Conservation (phyloP, 2,797 vertebrate genomes). For the Mareca strepera region DNA sequence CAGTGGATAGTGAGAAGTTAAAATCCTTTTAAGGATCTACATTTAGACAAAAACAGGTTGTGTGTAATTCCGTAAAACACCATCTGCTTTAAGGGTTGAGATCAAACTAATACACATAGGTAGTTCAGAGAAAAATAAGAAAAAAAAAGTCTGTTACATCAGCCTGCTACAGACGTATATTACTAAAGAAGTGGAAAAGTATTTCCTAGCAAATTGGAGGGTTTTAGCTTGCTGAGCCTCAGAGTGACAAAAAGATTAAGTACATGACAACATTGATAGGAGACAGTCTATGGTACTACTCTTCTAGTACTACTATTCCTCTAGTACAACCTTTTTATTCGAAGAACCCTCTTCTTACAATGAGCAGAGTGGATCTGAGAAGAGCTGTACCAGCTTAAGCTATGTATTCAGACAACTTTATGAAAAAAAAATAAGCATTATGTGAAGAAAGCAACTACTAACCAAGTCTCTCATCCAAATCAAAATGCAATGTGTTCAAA, state of each 20-base stretch:
- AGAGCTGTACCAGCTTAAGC: background rate
- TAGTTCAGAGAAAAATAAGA: background rate
- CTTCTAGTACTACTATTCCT: background rate
- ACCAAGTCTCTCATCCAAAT: no score
- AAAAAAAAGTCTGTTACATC: no score
- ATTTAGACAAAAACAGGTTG: background rate
- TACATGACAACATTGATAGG: fast-evolving
- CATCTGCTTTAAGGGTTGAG: background rate
- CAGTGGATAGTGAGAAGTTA: background rate
- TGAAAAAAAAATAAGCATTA: background rate
- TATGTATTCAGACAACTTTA: background rate
- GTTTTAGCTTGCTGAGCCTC: background rate
- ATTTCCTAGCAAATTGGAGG: background rate
- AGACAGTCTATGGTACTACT: background rate
- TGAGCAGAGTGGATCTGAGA: background rate
- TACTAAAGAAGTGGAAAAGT: background rate
- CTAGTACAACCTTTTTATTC: background rate
- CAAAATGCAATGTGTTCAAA: background rate
- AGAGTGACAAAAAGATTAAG: background rate
- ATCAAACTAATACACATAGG: no score
- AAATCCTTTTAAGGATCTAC: background rate
- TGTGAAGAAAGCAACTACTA: background rate
- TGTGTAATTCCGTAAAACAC: background rate
- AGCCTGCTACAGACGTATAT: background rate
- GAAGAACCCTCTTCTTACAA: background rate